Conservation (phyloP, 2,797 vertebrate species). For the Halcyon leucocephala region DNA sequence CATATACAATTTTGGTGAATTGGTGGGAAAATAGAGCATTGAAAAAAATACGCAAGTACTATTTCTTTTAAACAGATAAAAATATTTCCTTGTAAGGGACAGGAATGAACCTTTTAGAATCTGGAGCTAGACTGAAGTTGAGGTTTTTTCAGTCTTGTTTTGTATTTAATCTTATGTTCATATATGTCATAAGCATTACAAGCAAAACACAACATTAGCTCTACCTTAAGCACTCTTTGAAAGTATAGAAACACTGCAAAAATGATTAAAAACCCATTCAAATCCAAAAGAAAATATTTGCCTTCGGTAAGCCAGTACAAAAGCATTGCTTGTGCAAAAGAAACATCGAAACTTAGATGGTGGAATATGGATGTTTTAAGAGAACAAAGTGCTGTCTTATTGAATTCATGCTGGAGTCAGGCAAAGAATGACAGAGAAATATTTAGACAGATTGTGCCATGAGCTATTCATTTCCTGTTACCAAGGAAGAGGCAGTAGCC, state of each 20-base stretch:
- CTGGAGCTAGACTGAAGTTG: neutral
- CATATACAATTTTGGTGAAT: neutral
- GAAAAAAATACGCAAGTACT: neutral
- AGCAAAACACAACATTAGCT: neutral
- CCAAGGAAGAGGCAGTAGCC: conserved; percentile 63
- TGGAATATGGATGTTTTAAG: conserved; percentile 20
- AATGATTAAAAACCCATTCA: neutral
- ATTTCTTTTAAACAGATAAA: neutral
- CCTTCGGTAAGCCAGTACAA: neutral
- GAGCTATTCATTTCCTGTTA: conserved; percentile 77
- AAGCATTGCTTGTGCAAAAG: conserved; percentile 14
- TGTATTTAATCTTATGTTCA: neutral
- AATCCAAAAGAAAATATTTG: conserved; percentile 7
- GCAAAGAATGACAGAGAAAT: conserved; percentile 62
- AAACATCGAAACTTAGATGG: neutral
- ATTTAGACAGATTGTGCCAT: conserved; percentile 65
- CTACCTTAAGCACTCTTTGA: neutral
- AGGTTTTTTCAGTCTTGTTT: neutral
- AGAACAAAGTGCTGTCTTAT: conserved; percentile 16
- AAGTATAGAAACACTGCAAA: neutral
- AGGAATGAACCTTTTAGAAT: neutral
- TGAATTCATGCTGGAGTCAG: conserved; percentile 43
- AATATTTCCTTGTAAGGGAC: neutral
- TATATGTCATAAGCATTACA: neutral
- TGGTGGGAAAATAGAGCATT: neutral